Percentiles rank a stretch among this genome's conserved stretches.
These are phyloP conservation scores for Seira ritae DNA, from an alignment of 2,888 invertebrate species.

Conservation along the genomic window DNA sequence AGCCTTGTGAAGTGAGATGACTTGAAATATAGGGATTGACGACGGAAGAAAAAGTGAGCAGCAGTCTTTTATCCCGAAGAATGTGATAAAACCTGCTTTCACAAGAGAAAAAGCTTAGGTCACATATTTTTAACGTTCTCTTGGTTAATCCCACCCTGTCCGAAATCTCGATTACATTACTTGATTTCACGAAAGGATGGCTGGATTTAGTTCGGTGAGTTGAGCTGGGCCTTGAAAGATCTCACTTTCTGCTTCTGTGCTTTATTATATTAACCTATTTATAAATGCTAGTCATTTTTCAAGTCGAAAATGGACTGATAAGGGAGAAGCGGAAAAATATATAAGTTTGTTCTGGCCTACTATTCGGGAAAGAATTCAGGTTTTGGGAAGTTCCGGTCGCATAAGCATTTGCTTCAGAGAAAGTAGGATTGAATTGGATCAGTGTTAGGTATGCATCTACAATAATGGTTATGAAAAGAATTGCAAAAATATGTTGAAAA, in stretches of 20 bases:
- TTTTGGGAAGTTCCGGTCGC: too few species aligned
- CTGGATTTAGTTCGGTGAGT: not conserved
- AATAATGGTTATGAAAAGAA: not conserved
- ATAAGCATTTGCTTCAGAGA: too few species aligned
- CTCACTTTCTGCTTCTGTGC: not conserved
- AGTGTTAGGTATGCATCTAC: not conserved
- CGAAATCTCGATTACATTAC: not conserved
- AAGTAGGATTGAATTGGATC: too few species aligned
- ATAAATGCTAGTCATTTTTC: conserved; percentile 1
- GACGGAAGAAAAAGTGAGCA: not conserved
- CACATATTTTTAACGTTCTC: not conserved
- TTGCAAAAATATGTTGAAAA: not conserved
- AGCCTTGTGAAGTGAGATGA: not conserved
- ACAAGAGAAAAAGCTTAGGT: too few species aligned
- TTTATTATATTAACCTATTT: conserved; percentile 7
- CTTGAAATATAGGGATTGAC: not conserved
- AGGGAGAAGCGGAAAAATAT: not conserved
- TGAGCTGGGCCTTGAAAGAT: too few species aligned
- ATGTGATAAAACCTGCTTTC: too few species aligned
- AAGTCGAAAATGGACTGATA: conserved; percentile 7
- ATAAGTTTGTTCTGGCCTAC: not conserved
- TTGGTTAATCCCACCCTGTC: not conserved
- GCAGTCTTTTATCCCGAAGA: too few species aligned
- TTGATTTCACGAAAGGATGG: not conserved
- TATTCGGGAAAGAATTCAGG: too few species aligned